Conservation (phyloP, 1,140 invertebrate genomes). For the Atta colombica region DNA sequence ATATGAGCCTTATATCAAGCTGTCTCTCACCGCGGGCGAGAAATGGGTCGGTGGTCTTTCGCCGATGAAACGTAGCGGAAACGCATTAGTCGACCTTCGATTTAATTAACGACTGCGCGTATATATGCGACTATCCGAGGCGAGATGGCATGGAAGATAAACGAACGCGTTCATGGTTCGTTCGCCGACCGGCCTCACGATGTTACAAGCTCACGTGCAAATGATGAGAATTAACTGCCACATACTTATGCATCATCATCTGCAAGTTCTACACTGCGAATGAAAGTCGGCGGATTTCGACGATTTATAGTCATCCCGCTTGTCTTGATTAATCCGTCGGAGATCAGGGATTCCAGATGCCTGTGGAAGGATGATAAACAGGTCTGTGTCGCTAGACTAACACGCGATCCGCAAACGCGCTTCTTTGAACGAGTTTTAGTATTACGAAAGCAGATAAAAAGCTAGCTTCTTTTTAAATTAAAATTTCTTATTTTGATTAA, state of each 20-base stretch:
- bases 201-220: slow-evolving; percentile 30
- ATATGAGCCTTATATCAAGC: slow-evolving; percentile 45
- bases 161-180: slow-evolving; percentile 12
- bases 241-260: slow-evolving; percentile 52
- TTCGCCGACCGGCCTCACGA: not conserved
- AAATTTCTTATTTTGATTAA: not conserved
- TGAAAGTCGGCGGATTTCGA: slow-evolving; percentile 50
- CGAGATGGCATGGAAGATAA: slow-evolving; percentile 37
- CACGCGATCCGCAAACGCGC: not conserved
- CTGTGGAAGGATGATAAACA: slow-evolving; percentile 69
- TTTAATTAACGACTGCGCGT: slow-evolving; percentile 49
- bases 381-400: slow-evolving; percentile 16
- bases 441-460: not conserved
- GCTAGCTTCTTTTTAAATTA: not conserved
- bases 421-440: slow-evolving; percentile 16
- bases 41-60: not conserved
- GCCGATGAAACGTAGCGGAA: slow-evolving; percentile 29
- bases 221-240: slow-evolving; percentile 56
- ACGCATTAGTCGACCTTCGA: slow-evolving; percentile 55
- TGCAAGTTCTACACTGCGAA: slow-evolving; percentile 12
- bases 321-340: slow-evolving; percentile 66
- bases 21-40: slow-evolving; percentile 27
- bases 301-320: slow-evolving; percentile 64
- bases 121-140: slow-evolving; percentile 1
- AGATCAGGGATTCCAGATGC: slow-evolving; percentile 49